Percentiles rank a stretch among this genome's conserved stretches.
These are phyloP conservation scores for Carlito syrichta DNA, from an alignment of 2,113 vertebrate genomes.

Conservation along the genomic window DNA sequence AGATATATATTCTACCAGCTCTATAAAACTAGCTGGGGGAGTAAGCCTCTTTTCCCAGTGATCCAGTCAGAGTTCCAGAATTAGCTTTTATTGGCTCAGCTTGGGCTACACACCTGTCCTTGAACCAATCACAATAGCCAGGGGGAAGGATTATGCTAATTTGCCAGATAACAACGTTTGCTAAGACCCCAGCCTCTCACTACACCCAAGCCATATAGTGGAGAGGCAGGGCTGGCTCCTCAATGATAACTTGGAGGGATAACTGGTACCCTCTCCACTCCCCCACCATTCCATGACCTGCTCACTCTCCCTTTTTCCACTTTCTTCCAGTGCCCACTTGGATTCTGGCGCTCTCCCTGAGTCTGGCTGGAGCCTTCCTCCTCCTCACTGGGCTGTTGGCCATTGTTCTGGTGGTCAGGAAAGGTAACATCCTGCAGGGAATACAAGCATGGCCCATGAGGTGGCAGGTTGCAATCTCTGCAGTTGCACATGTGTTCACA, in stretches of 20 bases:
- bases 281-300: neutral
- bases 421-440: conserved; percentile 56
- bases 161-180: neutral
- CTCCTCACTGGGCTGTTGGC: conserved; percentile 30
- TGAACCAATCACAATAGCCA: neutral
- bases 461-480: no score
- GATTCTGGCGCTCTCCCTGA: conserved; percentile 63
- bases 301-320: neutral
- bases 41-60: neutral
- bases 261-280: neutral
- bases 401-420: neutral
- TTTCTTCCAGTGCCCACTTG: conserved; percentile 57
- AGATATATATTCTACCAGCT: neutral
- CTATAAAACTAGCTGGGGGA: neutral
- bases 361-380: conserved; percentile 26
- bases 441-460: no score
- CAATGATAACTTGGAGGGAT: neutral
- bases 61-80: neutral
- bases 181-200: neutral
- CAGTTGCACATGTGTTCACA: neutral
- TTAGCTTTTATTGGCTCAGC: neutral
- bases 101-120: neutral
- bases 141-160: neutral
- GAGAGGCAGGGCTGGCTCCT: no score
- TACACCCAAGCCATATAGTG: neutral